phyloP scores from a whole-genome alignment of 2,888 invertebrate species.

The Trichogramma evanescens region DNA sequence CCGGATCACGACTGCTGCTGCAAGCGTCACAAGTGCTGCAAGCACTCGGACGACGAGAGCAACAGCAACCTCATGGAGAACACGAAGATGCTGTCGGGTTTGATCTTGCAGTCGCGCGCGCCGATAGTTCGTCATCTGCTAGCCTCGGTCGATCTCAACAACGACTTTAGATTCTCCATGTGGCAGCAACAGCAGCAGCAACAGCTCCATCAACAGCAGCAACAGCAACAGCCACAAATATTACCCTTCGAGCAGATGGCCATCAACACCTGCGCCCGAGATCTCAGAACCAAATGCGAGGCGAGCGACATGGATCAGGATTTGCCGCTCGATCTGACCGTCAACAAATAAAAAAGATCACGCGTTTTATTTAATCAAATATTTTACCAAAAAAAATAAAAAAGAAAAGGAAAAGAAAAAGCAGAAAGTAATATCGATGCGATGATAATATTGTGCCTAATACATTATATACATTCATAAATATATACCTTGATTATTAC shows the following conservation, averaged over 20 bases:
- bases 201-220: conserved; percentile 26
- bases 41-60: conserved; percentile 38
- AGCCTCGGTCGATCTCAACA: conserved; percentile 40
- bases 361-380: neutral
- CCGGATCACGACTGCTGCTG: conserved; percentile 32
- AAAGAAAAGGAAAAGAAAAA: too few relatives aligned
- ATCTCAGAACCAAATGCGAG: conserved; percentile 47
- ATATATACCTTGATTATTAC: too few relatives aligned
- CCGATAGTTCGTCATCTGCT: conserved; percentile 40
- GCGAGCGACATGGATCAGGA: conserved; percentile 47
- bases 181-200: conserved; percentile 32
- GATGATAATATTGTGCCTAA: too few relatives aligned
- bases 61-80: conserved; percentile 41
- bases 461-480: too few relatives aligned
- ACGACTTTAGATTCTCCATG: conserved; percentile 30
- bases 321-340: conserved; percentile 46
- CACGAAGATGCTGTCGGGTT: conserved; percentile 42
- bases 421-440: too few relatives aligned
- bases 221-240: conserved; percentile 35
- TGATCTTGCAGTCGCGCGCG: conserved; percentile 41
- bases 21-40: conserved; percentile 42
- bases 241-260: conserved; percentile 30
- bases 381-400: too few relatives aligned
- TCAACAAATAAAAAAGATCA: conserved; percentile 39
- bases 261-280: conserved; percentile 38